Percentiles rank a stretch among this genome's conserved stretches.
Conservation (phyloP, 2,797 vertebrate species). For the Eidolon dupreanum region DNA sequence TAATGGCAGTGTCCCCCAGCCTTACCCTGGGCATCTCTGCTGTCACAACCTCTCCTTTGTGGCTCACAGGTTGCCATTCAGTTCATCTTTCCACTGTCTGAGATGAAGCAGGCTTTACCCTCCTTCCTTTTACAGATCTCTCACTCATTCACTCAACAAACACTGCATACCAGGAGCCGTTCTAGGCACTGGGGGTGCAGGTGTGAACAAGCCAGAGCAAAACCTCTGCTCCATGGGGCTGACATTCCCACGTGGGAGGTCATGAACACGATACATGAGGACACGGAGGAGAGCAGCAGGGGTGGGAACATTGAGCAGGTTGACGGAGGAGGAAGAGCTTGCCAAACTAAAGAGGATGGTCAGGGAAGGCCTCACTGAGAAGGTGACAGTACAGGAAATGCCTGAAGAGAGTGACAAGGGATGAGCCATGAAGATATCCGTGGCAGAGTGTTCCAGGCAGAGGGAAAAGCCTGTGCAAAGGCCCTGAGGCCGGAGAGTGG, state of each 20-base stretch:
- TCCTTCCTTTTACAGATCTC: not conserved
- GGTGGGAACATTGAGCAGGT: not conserved
- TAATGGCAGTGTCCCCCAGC: not conserved
- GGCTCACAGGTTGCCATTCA: not conserved
- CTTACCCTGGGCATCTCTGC: not conserved
- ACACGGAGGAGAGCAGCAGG: not conserved
- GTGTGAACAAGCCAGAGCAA: not conserved
- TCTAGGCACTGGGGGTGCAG: not conserved
- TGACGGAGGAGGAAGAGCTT: not conserved
- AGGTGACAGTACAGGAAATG: not conserved
- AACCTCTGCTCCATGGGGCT: not conserved
- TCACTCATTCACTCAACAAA: not conserved
- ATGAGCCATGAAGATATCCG: not conserved
- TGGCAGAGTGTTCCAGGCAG: not conserved
- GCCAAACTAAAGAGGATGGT: not conserved
- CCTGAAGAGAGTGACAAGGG: not conserved
- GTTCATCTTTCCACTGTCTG: not conserved
- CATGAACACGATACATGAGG: not conserved
- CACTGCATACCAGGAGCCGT: not conserved
- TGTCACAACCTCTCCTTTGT: not conserved
- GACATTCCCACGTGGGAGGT: not conserved
- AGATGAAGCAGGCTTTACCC: not conserved
- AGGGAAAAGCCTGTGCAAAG: not conserved
- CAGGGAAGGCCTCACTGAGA: not conserved
- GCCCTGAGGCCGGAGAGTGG: not conserved